These are phyloP conservation scores for Trachops cirrhosus DNA, from an alignment of 2,797 vertebrate genomes.

Conservation along the genomic window DNA sequence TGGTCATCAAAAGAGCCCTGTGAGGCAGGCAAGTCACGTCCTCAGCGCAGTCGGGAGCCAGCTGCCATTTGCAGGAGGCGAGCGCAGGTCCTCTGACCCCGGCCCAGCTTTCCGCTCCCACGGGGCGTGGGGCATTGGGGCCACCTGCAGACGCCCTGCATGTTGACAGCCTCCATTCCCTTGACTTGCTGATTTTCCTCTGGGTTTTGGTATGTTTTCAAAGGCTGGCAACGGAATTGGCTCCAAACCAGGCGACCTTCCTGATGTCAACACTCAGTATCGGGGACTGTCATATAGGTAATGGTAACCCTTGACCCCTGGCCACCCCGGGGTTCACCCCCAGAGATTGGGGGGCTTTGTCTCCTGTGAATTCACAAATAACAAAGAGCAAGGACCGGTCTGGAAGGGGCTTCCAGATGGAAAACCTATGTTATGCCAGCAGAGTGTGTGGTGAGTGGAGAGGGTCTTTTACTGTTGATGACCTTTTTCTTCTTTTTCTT, in stretches of 20 bases:
- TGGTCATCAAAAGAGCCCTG: not conserved
- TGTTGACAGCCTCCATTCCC: fast-evolving
- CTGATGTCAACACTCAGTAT: conserved; percentile 86
- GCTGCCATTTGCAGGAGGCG: fast-evolving
- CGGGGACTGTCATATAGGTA: conserved; percentile 95
- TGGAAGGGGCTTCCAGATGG: not conserved
- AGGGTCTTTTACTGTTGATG: not conserved
- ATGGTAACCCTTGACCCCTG: not conserved
- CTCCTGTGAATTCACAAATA: not conserved
- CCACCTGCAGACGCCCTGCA: not conserved
- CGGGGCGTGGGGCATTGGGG: fast-evolving
- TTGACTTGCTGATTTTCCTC: conserved; percentile 46
- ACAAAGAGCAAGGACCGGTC: not conserved
- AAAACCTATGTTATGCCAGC: not conserved
- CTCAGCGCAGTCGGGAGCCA: not conserved
- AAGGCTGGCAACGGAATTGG: conserved; percentile 93
- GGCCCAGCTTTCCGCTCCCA: fast-evolving
- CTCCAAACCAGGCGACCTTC: conserved; percentile 81
- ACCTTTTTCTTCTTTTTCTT: not conserved
- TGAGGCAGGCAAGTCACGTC: not conserved
- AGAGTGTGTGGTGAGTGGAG: not conserved
- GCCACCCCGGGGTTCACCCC: not conserved
- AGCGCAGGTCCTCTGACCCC: fast-evolving
- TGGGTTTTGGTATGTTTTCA: conserved; percentile 59
- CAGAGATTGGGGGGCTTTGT: not conserved